phyloP scores from a whole-genome alignment of 2,797 vertebrate genomes.

The Chelonia mydas region DNA sequence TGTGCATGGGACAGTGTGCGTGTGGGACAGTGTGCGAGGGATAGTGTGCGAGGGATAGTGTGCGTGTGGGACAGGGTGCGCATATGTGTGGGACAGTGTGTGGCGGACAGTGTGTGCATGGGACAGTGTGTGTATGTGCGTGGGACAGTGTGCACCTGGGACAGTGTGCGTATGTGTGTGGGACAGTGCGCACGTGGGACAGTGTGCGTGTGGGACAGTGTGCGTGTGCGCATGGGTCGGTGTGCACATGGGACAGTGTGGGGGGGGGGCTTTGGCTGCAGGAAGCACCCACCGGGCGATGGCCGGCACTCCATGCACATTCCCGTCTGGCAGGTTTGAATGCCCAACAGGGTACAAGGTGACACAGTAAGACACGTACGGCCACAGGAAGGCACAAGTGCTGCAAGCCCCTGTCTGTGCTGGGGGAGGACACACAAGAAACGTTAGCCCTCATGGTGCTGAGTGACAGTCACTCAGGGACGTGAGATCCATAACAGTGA shows the following conservation, averaged over 20 bases:
- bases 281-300: background rate
- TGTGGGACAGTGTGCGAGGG: no score
- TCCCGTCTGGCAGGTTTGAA: background rate
- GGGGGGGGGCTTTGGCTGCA: background rate
- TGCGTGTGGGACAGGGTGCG: no score
- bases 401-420: background rate
- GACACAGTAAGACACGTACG: background rate
- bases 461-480: background rate
- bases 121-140: background rate
- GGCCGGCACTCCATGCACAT: background rate
- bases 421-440: background rate
- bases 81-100: no score
- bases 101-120: background rate
- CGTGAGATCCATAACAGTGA: background rate
- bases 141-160: background rate
- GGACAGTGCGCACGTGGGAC: no score
- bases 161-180: no score
- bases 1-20: no score
- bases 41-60: no score
- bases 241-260: no score
- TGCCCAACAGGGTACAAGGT: no score
- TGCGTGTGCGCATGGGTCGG: fast-evolving
- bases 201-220: no score
- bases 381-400: background rate
- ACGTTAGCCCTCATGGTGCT: background rate